Evolutionary conservation across 2,113 vertebrate species (phyloP), one percentile per base, ranked within the genome.

Genomic region (Anoura caudifer): DNA sequence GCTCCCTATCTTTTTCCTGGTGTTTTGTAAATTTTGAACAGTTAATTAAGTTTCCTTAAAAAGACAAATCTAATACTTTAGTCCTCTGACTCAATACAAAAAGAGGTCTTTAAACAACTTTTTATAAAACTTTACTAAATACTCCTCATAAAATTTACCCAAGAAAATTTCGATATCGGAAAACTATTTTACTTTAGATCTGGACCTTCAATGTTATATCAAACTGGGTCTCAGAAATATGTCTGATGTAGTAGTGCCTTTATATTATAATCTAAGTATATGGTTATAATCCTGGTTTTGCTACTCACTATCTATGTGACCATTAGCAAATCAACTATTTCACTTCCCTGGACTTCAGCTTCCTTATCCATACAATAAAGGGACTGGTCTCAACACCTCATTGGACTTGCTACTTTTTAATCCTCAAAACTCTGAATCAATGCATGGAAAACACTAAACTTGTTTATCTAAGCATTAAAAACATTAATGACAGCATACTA

Each of bases 361-460:
- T 83, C 41, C n/a, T 63, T 31, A 36, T 87, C 19, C 87, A 20
- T 84, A 90, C 95, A 94, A 94, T 33, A 43, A 96, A 96, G 75
- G 22, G 45, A 33, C 54, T 75, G 61, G 20, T 83, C 4, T 76
- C 52, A 70, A 69, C 47, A 22, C 38, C 41, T 87, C 76, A 92
- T 2, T 59, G 56, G 38, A 56, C 26, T 93, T 87, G 50, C 24
- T 26, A 72, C 17, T 89, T 95, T 50, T 75, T 63, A 75, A 67
- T 59, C 52, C 80, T 69, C 38, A 20, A 91, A 73, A 86, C 24
- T 70, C 43, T 61, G 17, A 82, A 65, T 77, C 33, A 93, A 38
- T 45, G 76, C 8, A 45, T 11, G 43, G n/a, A 59, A 91, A 93
- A 82, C 36, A 87, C 24, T 83, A 65, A 33, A 10, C 56, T 43